A percentile compares a stretch with the other conserved stretches of the same genome.
These are phyloP conservation scores for Metridium senile DNA, from an alignment of 92 coral and sea anemone species.

Conservation along the genomic window DNA sequence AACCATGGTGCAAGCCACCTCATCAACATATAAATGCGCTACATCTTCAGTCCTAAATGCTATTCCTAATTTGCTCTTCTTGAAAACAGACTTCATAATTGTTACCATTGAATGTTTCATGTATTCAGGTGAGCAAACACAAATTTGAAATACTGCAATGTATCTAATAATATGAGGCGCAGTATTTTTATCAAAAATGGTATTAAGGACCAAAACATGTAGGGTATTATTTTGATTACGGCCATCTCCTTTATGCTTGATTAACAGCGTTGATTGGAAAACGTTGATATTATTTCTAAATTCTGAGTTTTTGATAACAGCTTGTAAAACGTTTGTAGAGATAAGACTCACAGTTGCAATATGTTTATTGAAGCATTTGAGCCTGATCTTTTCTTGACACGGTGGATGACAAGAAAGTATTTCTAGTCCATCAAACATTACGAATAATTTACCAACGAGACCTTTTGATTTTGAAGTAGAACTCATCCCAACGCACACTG, in stretches of 20 bases:
- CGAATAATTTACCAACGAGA: slow-evolving; percentile 3
- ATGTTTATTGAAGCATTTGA: no score
- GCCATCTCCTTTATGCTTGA: not conserved
- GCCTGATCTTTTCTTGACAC: not conserved
- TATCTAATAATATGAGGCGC: not conserved
- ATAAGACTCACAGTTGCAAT: not conserved
- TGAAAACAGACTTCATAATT: slow-evolving; percentile 7
- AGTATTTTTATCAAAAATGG: not conserved
- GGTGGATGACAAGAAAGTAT: not conserved
- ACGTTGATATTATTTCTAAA: not conserved
- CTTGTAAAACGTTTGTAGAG: not conserved
- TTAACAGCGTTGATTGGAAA: not conserved
- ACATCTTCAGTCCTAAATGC: not conserved
- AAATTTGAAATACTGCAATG: not conserved
- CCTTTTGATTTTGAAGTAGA: no score
- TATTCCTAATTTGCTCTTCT: not conserved
- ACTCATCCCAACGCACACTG: slow-evolving; percentile 4
- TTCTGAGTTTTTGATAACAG: not conserved
- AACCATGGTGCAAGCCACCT: not conserved
- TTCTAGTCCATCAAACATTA: not conserved
- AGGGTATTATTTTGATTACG: not conserved
- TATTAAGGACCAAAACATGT: not conserved
- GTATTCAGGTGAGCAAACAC: not conserved
- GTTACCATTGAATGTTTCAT: not conserved
- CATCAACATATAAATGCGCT: not conserved